Base-by-base conservation (phyloP, 2,888 invertebrate genomes). In the Temnothorax rugatulus region DNA sequence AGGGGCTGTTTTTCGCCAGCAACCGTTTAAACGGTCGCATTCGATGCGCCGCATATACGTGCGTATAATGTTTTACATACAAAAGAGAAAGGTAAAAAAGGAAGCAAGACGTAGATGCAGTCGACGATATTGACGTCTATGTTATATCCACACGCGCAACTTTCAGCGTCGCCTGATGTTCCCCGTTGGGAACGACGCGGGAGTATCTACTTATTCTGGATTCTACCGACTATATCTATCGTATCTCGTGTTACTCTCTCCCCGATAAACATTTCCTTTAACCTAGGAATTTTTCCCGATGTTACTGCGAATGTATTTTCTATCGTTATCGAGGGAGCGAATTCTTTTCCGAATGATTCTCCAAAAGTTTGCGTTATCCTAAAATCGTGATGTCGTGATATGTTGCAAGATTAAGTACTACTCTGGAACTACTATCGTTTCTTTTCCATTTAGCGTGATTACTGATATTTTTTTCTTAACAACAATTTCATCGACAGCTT, bases 111-210 rank as follows among this genome's bases (percentile, higher is more conserved):
- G 44, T 73, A 73, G 44, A 68, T n/a, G 57, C 79, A 47, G 79
- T 54, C 81, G 44, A 59, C 59, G 84, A 85, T 89, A 90, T 86
- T 86, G 88, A 83, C 79, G 21, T 75, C 63, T 79, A 85, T 68
- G 84, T 83, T 88, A 73, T 69, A 85, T 68, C 61, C 66, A 74
- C 50, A 61, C 77, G 11, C 75, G 64, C 50, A 82, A 69, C 84
- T 84, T 83, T 69, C 84, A 84, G 34, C 85, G 50, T 82, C 75
- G 79, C 63, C 57, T 79, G 74, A 64, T 83, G 81, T 85, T 68
- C 18, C 88, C 84, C 86, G n/a, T 47, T 85, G 85, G 84, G 83
- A 89, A 86, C 79, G 57, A 59, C 64, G 79, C 73, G 82, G 66
- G 64, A 86, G 86, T 86, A 68, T 34, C 69, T 68, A 61, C 79